Conservation (phyloP, 2,888 invertebrate species). For the Cryptocephalus primarius region DNA sequence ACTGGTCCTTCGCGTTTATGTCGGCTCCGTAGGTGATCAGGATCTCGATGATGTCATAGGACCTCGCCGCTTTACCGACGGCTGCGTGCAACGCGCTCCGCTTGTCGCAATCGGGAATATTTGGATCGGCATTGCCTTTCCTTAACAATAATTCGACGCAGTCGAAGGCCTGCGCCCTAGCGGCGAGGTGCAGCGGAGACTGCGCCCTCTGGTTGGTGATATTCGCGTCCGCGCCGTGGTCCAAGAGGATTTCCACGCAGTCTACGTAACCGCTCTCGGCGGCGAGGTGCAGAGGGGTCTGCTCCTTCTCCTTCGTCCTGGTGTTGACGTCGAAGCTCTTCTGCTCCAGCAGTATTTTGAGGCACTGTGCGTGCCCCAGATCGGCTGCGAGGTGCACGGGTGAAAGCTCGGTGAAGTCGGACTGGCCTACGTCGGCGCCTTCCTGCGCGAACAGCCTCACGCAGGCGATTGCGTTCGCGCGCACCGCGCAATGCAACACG, state of each 20-base stretch:
- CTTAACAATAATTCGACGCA: slow-evolving; percentile 67
- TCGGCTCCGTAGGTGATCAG: slow-evolving; percentile 71
- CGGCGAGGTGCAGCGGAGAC: slow-evolving; percentile 76
- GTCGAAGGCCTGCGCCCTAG: slow-evolving; percentile 67
- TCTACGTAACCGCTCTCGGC: slow-evolving; percentile 80
- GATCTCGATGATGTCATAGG: slow-evolving; percentile 70
- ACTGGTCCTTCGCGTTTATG: slow-evolving; percentile 74
- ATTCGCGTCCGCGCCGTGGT: slow-evolving; percentile 65
- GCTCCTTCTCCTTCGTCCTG: slow-evolving; percentile 61
- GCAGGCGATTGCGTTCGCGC: slow-evolving; percentile 75
- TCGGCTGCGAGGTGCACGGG: slow-evolving; percentile 75
- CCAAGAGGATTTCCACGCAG: slow-evolving; percentile 62
- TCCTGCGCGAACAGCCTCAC: slow-evolving; percentile 62
- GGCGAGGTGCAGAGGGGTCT: slow-evolving; percentile 73
- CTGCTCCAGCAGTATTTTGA: slow-evolving; percentile 63
- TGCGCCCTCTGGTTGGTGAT: slow-evolving; percentile 68
- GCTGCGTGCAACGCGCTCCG: slow-evolving; percentile 75
- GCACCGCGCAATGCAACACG: slow-evolving; percentile 73
- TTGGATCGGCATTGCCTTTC: slow-evolving; percentile 67
- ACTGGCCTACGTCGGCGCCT: slow-evolving; percentile 64
- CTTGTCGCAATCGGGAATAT: slow-evolving; percentile 69
- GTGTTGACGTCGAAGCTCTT: slow-evolving; percentile 62
- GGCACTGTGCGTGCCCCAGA: slow-evolving; percentile 63
- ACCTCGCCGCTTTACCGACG: slow-evolving; percentile 70
- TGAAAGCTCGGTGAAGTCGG: slow-evolving; percentile 66